phyloP scores from a whole-genome alignment of 1,140 invertebrate genomes.

The Trichomalopsis sarcophagae region DNA sequence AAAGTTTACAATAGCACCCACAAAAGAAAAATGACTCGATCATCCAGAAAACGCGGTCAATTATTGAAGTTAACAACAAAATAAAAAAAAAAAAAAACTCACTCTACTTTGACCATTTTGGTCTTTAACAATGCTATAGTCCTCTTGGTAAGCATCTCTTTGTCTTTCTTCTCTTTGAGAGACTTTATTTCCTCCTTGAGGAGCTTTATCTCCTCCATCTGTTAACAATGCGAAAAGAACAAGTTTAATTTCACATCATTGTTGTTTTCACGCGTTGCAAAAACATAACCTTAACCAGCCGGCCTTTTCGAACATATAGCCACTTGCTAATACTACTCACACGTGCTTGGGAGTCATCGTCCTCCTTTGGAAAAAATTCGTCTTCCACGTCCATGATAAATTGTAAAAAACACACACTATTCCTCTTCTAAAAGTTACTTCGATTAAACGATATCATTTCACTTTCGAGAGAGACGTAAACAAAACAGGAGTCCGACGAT shows the following conservation, averaged over 20 bases:
- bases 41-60: not conserved
- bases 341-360: constrained; percentile 26
- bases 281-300: constrained; percentile 20
- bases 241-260: not conserved
- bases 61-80: not conserved
- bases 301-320: not conserved
- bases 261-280: not conserved
- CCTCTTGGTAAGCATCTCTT: constrained; percentile 53
- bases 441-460: not conserved
- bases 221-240: not conserved
- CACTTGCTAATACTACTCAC: not conserved
- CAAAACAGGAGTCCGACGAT: not conserved
- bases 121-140: constrained; percentile 58
- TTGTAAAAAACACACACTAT: not conserved
- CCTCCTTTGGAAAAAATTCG: not conserved
- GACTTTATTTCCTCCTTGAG: constrained; percentile 45
- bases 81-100: constrained; percentile 53
- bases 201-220: not conserved
- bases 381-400: not conserved
- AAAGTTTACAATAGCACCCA: not conserved
- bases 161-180: not conserved
- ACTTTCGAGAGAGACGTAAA: not conserved
- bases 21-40: not conserved
- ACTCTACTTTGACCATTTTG: constrained; percentile 63
- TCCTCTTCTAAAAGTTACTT: not conserved